Evolutionary conservation across 2,888 invertebrate genomes (phyloP).

Genomic region (Drosophila mulleri): DNA sequence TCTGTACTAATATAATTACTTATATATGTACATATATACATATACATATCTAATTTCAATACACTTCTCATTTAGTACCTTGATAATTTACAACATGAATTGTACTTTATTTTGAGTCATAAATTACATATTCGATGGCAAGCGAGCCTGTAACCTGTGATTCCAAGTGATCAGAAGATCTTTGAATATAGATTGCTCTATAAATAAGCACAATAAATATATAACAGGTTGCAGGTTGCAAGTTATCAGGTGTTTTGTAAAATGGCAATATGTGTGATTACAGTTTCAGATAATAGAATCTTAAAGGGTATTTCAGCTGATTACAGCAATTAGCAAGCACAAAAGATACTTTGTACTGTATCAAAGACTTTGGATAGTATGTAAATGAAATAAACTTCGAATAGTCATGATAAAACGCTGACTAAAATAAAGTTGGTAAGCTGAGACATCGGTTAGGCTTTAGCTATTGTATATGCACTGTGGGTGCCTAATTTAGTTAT

Average conservation of each 20-base stretch:
- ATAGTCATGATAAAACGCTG: background rate
- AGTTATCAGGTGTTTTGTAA: background rate
- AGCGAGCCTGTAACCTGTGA: background rate
- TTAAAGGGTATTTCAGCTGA: background rate
- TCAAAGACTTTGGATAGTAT: background rate
- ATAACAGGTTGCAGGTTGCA: background rate
- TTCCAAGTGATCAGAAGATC: conserved; percentile 3
- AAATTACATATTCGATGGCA: background rate
- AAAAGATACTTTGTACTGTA: background rate
- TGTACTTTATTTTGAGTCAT: no score
- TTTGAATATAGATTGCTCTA: background rate
- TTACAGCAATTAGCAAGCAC: background rate
- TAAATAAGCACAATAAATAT: conserved; percentile 6
- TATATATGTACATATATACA: no score
- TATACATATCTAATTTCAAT: no score
- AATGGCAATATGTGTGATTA: conserved; percentile 2
- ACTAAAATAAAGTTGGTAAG: background rate
- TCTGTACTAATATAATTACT: no score
- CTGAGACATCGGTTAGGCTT: background rate
- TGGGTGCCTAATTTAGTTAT: conserved; percentile 4
- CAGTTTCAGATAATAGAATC: background rate
- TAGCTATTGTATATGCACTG: background rate
- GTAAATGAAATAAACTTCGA: background rate
- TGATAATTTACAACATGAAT: no score
- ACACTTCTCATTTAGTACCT: no score